Base-by-base conservation (phyloP, 2,797 vertebrate species). In the Eulemur rubriventer region DNA sequence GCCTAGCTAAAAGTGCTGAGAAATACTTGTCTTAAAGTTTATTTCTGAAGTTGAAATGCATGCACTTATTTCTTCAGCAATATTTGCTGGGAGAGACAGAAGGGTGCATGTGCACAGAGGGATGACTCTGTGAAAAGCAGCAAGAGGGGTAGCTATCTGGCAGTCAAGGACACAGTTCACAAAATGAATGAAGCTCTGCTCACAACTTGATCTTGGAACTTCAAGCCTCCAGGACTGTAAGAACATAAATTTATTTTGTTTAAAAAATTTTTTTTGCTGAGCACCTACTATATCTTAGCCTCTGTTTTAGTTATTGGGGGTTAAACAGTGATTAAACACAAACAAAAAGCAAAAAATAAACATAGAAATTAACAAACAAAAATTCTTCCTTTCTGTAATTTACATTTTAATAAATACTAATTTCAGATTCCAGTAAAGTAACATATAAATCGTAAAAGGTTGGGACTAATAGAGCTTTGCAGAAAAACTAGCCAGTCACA, bases 1-100 rank as follows among this genome's bases (percentile, higher is more conserved):
- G 30, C 24, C 10, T 30, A n/a, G 12, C 2, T 10, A 48, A 81
- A 91, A 93, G 11, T 94, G 18, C 48, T 82, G 61, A 78, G 67
- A 67, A 69, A 93, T 81, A 38, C 8, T 80, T 41, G 13, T 33
- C 26, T 38, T 33, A 35, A 20, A 72, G 16, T 92, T 89, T 80
- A 84, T 50, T 96, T 96, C 94, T 96, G 6, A 86, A 65, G 82
- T 46, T 86, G 70, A 95, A 97, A 50, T 30, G 0, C 11, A 30
- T 61, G 76, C 18, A 63, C 41, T 57, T 65, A 80, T 91, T 92
- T 87, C 35, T 59, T 83, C 24, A 65, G 18, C 24, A 84, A 13
- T 59, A 35, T 73, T 95, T 89, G 16, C 50, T 79, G 67, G 22
- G 50, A 69, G 63, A n/a, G 17, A 65, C 33, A 18, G 63, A 65